Evolutionary conservation across 2,888 invertebrate genomes (phyloP), one percentile per base, ranked within the genome.

Genomic region (Auanema sp.): DNA sequence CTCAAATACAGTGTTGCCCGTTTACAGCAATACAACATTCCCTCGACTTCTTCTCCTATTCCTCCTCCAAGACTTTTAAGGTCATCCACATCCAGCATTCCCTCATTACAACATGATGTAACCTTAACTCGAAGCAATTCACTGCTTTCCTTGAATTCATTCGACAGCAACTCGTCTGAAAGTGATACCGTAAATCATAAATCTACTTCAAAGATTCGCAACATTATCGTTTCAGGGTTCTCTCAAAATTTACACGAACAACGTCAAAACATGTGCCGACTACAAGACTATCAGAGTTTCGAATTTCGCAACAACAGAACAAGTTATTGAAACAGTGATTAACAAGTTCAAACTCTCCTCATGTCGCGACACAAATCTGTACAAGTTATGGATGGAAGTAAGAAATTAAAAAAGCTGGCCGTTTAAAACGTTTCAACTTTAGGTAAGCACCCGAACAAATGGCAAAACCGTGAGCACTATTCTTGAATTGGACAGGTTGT

Each of bases 281-380:
- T 94, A 95, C 89, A 94, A 94, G 86, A 95, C 94, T 0, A 87
- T 95, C 65, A 90, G 91, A 73, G 91, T 94, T 77, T 91, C 91
- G 57, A 91, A 91, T 88, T 90, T 91, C 80, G 93, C 92, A 14
- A 90, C 92, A 1, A 92, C 72, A 2, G 59, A 57, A n/a, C 91
- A 93, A 64, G 91, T 95, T 70, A 91, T 94, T 12, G 87, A 89
- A 67, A 90, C 91, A 57, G 87, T 95, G 23, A 87, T 95, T 69
- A 89, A 91, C 85, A 93, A 94, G 88, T 91, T 90, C 53, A 74
- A 74, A 44, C 50, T 72, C 5, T 33, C 33, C 3, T 66, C 65
- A 16, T 68, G 70, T 40, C 72, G 75, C 14, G 94, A 95, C 85
- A 92, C 93, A 0, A 89, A 93, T 78, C 88, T 95, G 23, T 95